phyloP scores from a whole-genome alignment of 2,113 vertebrate species.

The Podarcis muralis region DNA sequence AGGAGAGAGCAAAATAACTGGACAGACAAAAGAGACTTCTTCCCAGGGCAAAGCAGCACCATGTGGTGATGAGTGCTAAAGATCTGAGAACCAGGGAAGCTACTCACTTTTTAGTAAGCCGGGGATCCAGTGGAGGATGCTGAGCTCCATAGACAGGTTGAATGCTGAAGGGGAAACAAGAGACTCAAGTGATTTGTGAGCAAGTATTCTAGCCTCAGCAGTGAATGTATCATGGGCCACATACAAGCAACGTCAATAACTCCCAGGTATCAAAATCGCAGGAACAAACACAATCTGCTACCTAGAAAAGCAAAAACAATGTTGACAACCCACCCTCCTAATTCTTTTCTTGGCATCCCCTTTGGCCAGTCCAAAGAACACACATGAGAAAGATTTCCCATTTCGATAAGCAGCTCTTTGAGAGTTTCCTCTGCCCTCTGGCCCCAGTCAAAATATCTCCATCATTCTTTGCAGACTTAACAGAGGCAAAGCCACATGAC shows the following conservation, averaged over 20 bases:
- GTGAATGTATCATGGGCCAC: background rate
- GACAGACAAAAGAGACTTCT: background rate
- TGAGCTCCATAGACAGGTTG: slow-evolving; percentile 97
- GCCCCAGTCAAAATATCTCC: background rate
- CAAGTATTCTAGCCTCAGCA: background rate
- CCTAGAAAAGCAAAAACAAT: background rate
- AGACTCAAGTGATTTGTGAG: background rate
- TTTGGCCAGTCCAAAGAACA: slow-evolving; percentile 34
- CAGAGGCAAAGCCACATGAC: background rate
- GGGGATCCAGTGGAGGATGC: slow-evolving; percentile 92
- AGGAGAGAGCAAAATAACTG: background rate
- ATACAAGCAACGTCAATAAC: slow-evolving; percentile 19
- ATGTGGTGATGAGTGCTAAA: background rate
- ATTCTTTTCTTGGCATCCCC: background rate
- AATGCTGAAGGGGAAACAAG: slow-evolving; percentile 77
- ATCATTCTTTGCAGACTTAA: background rate
- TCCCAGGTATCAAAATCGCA: slow-evolving; percentile 26
- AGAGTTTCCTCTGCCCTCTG: fast-evolving
- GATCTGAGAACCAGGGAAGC: background rate
- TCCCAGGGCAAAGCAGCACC: background rate
- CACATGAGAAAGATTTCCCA: background rate
- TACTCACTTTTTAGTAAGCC: slow-evolving; percentile 89
- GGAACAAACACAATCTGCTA: slow-evolving; percentile 22
- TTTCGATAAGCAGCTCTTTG: background rate
- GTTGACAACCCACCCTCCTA: background rate